These are phyloP conservation scores for Epinephelus moara DNA, from an alignment of 2,113 vertebrate species.

Conservation along the genomic window DNA sequence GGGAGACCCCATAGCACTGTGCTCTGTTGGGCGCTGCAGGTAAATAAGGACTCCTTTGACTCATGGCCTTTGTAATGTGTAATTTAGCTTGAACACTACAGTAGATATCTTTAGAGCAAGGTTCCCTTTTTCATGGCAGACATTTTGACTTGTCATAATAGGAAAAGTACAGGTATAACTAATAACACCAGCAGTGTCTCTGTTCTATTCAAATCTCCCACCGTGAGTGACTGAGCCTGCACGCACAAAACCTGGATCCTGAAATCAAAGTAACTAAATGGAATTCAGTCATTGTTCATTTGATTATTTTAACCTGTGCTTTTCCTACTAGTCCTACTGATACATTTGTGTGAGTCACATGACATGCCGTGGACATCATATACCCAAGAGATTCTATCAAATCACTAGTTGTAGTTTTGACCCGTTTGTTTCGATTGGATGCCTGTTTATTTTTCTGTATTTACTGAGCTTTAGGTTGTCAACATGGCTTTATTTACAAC, in stretches of 20 bases:
- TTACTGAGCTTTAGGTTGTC: not conserved
- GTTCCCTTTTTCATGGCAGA: not conserved
- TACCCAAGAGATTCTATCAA: too few relatives aligned
- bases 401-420: not conserved
- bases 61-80: not conserved
- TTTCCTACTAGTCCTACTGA: too few relatives aligned
- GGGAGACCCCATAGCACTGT: constrained; percentile 97
- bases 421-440: not conserved
- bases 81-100: not conserved
- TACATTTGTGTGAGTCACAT: not conserved
- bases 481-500: not conserved
- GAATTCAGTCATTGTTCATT: too few relatives aligned
- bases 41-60: constrained; percentile 69
- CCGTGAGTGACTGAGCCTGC: too few relatives aligned
- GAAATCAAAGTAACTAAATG: too few relatives aligned
- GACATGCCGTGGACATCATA: not conserved
- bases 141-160: too few relatives aligned
- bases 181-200: too few relatives aligned
- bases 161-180: too few relatives aligned
- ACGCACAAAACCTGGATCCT: too few relatives aligned
- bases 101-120: not conserved
- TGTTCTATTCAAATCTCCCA: too few relatives aligned
- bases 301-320: too few relatives aligned
- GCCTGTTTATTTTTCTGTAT: not conserved
- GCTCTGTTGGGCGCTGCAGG: constrained; percentile 99